Evolutionary conservation across 2,113 vertebrate genomes (phyloP).

Genomic region (Strix uralensis): DNA sequence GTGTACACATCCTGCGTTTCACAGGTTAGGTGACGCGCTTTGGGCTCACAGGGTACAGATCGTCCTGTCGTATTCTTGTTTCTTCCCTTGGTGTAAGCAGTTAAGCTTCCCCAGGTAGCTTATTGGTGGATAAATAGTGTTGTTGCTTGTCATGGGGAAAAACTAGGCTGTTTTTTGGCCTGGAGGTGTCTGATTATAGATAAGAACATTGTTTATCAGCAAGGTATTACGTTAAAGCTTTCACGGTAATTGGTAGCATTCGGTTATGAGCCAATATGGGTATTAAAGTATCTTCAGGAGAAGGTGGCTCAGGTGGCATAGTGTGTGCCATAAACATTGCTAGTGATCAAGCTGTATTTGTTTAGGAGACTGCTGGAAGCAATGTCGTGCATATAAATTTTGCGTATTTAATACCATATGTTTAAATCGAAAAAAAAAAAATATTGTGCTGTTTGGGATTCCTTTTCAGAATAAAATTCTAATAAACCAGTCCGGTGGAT

Average conservation of each 20-base stretch:
- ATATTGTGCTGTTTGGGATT: slow-evolving; percentile 12
- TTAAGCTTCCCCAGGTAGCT: background rate
- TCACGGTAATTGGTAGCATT: background rate
- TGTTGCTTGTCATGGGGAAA: background rate
- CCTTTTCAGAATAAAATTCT: slow-evolving; percentile 43
- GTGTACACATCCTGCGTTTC: background rate
- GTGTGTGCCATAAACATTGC: slow-evolving; percentile 1
- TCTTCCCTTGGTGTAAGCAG: background rate
- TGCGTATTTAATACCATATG: background rate
- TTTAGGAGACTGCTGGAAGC: slow-evolving; percentile 43
- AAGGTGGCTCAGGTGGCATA: background rate
- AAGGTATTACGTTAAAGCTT: slow-evolving; percentile 12
- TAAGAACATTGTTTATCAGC: background rate
- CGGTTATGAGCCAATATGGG: slow-evolving; percentile 5
- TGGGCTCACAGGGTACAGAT: slow-evolving; percentile 42
- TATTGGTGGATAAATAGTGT: background rate
- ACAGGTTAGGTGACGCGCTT: background rate
- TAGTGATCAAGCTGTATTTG: background rate
- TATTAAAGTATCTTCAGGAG: slow-evolving; percentile 13
- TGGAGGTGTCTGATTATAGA: background rate
- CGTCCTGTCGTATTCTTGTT: background rate
- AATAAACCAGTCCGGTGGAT: slow-evolving; percentile 21
- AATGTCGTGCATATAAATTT: background rate
- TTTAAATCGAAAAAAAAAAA: background rate
- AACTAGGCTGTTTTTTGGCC: background rate